phyloP scores from a whole-genome alignment of 1,140 invertebrate species.

The Tetragonula clypearis region DNA sequence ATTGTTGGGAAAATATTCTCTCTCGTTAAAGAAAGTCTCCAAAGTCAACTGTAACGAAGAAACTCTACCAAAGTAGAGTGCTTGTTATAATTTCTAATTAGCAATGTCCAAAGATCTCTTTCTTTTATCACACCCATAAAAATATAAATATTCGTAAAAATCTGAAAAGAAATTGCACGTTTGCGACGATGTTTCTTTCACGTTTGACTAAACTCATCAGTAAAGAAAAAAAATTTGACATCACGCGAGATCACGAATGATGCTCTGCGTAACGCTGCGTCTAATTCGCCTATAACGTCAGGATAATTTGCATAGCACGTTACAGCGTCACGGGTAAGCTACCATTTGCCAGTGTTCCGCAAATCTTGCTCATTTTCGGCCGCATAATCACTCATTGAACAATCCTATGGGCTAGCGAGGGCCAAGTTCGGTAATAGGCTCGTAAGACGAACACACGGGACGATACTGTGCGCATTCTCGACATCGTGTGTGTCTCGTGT shows the following conservation, averaged over 20 bases:
- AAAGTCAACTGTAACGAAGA: too few species aligned
- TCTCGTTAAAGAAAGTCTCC: background rate
- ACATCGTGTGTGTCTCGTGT: conserved; percentile 10
- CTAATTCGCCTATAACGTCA: background rate
- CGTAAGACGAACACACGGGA: conserved; percentile 34
- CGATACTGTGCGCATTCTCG: conserved; percentile 6
- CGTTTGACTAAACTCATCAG: too few species aligned
- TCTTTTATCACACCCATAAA: too few species aligned
- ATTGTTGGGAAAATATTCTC: background rate
- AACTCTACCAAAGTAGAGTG: too few species aligned
- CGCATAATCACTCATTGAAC: conserved; percentile 24
- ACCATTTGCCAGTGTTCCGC: conserved; percentile 8
- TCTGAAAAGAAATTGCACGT: too few species aligned
- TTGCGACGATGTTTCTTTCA: too few species aligned
- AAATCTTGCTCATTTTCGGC: conserved; percentile 31
- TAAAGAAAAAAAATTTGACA: too few species aligned
- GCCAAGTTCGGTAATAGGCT: background rate
- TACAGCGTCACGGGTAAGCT: background rate
- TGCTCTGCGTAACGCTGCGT: background rate
- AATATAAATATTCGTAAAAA: too few species aligned
- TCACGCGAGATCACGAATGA: background rate
- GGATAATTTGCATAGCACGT: background rate
- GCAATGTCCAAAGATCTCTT: too few species aligned
- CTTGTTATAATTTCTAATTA: too few species aligned
- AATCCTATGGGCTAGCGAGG: conserved; percentile 5